Evolutionary conservation across 2,797 vertebrate species (phyloP).

Genomic region (Girardinus metallicus): DNA sequence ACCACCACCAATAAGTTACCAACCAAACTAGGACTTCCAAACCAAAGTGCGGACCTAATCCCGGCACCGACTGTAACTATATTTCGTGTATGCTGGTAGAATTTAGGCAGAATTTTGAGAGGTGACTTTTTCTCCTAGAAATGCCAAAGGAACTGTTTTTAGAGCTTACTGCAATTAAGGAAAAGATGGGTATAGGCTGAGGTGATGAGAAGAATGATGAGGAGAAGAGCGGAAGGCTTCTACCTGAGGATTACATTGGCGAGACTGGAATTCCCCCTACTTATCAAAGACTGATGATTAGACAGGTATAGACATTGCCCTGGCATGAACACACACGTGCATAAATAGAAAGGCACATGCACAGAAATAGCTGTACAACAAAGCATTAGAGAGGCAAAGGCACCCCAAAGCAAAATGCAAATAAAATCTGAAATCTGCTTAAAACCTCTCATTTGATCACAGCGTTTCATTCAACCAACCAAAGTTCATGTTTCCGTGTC

Average conservation of each 20-base stretch:
- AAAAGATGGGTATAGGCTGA: conserved; percentile 6
- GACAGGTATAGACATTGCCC: conserved; percentile 53
- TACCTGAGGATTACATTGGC: conserved; percentile 65
- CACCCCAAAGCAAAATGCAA: neutral
- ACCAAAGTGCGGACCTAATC: neutral
- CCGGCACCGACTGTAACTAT: neutral
- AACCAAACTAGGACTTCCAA: neutral
- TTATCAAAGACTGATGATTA: conserved; percentile 75
- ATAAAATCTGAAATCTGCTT: neutral
- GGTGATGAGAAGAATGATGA: conserved; percentile 11
- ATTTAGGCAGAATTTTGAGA: neutral
- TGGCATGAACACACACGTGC: conserved; percentile 37
- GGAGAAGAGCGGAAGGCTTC: conserved; percentile 51
- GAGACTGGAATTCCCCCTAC: conserved; percentile 75
- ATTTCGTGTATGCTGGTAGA: neutral
- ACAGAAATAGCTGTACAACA: conserved; percentile 1
- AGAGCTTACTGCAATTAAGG: neutral
- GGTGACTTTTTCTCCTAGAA: neutral
- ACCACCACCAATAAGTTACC: neutral
- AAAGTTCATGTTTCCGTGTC: neutral
- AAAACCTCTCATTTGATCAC: conserved; percentile 18
- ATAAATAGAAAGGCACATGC: conserved; percentile 20
- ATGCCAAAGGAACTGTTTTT: neutral
- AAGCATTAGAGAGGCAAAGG: conserved; percentile 9
- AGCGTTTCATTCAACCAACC: neutral